Conservation (phyloP, 2,113 vertebrate species). For the Tetraodon nigroviridis region DNA sequence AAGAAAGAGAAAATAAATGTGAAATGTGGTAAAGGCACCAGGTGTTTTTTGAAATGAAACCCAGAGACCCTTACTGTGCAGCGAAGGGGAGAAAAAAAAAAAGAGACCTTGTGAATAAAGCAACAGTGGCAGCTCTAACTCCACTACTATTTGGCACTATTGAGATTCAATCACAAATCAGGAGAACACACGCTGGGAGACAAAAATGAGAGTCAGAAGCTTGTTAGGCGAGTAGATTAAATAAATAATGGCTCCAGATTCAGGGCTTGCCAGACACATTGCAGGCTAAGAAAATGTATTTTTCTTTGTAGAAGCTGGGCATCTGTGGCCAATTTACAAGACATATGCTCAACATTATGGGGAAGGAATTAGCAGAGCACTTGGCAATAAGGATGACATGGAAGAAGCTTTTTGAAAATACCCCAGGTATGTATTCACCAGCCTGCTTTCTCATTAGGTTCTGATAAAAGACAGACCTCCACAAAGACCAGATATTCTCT, state of each 20-base stretch:
- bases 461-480: constrained; percentile 54
- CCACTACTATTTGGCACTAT: constrained; percentile 69
- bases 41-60: constrained; percentile 71
- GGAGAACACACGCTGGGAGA: constrained; percentile 70
- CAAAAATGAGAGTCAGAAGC: constrained; percentile 75
- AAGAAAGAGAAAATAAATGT: constrained; percentile 18
- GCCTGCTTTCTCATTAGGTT: constrained; percentile 61
- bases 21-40: constrained; percentile 63
- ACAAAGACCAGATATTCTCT: constrained; percentile 38
- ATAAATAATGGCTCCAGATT: constrained; percentile 81
- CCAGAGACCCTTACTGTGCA: constrained; percentile 63
- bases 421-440: constrained; percentile 61
- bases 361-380: constrained; percentile 69
- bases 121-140: constrained; percentile 67
- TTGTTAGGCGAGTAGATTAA: constrained; percentile 80
- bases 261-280: constrained; percentile 66
- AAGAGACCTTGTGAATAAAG: constrained; percentile 69
- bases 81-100: constrained; percentile 24
- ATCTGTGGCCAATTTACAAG: constrained; percentile 75
- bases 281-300: constrained; percentile 70
- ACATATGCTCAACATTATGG: constrained; percentile 68
- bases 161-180: constrained; percentile 72
- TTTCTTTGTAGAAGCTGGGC: constrained; percentile 64
- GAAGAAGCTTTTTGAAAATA: constrained; percentile 64
- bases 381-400: constrained; percentile 64